Evolutionary conservation across 2,113 vertebrate species (phyloP), one percentile per base, ranked within the genome.

Genomic region (Caranx ignobilis): DNA sequence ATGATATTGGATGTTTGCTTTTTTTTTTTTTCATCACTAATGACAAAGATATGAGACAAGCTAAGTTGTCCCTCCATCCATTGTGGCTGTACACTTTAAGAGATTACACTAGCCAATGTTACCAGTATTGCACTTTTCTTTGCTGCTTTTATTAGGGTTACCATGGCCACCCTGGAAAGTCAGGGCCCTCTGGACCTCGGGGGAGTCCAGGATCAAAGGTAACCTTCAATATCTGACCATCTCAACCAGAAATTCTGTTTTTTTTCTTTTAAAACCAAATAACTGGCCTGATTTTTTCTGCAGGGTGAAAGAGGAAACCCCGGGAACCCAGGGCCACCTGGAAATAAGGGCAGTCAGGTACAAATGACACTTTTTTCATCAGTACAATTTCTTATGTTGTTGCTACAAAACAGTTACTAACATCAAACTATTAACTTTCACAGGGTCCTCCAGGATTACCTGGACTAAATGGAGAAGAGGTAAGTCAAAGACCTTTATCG

Each of bases 231-330:
- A 62, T 39, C 4, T 59, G 26, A 80, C 50, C 63, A 18, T 9
- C 47, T 12, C 3, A 11, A 52, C 2, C 3, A 15, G 70, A 65
- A 66, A 48, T 41, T 1, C 26, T 0, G 32, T 32, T 71, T 18
- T 34, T 6, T 26, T 55, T 43, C 2, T 19, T 59, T 50, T 61
- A 9, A 74, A 74, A 8, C 12, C 31, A 4, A 81, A 54, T 34
- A 1, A 55, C 6, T 31, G 1, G 63, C 31, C 32, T 50, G 8
- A 34, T 41, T 80, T 18, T 7, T 69, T 77, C 11, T 4, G 16
- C 55, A 95, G 94, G 91, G 92, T 43, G 93, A 95, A 32, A 37
- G 0, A 2, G 94, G 92, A 82, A 75, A 66, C 52, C 60, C 89
- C 69, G 94, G 94, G 41, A 75, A 57, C 64, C 87, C 85, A 64